phyloP scores from a whole-genome alignment of 2,888 invertebrate genomes.

The Drosophila atroscutellata region DNA sequence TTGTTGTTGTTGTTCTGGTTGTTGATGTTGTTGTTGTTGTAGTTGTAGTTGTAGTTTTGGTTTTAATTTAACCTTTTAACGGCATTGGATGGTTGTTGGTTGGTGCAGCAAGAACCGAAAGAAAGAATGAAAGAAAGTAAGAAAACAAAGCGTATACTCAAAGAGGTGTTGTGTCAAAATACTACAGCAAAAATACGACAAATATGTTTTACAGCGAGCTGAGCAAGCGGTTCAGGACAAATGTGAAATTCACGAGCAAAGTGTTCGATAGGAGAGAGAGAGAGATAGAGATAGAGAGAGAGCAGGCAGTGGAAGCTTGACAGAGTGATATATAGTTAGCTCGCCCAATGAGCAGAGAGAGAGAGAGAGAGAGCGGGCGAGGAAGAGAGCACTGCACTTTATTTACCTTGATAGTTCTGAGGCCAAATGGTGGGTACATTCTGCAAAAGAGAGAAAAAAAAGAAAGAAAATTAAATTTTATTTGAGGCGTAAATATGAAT shows the following conservation, averaged over 20 bases:
- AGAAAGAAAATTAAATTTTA: not conserved
- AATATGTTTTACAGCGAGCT: slow-evolving; percentile 31
- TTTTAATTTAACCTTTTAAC: slow-evolving; percentile 40
- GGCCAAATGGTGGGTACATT: slow-evolving; percentile 86
- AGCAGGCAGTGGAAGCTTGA: slow-evolving; percentile 16
- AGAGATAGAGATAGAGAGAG: not conserved
- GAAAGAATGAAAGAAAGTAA: slow-evolving; percentile 65
- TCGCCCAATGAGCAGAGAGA: not conserved
- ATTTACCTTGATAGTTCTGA: slow-evolving; percentile 86
- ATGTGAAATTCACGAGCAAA: slow-evolving; percentile 2
- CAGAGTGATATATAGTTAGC: slow-evolving; percentile 6
- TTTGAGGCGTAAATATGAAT: not conserved
- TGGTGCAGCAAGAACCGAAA: slow-evolving; percentile 59
- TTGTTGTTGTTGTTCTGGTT: slow-evolving; percentile 43
- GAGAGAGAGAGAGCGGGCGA: not conserved
- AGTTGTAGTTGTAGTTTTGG: slow-evolving; percentile 26
- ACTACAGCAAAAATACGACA: slow-evolving; percentile 45
- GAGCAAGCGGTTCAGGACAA: slow-evolving; percentile 20
- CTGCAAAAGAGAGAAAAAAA: slow-evolving; percentile 61
- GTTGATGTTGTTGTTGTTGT: slow-evolving; percentile 35
- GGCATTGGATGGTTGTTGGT: slow-evolving; percentile 33
- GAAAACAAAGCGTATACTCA: slow-evolving; percentile 52
- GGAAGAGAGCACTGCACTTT: slow-evolving; percentile 26
- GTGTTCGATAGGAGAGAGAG: slow-evolving; percentile 8
- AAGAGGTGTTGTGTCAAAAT: slow-evolving; percentile 48